A percentile compares a stretch with the other conserved stretches of the same genome.
Conservation (phyloP, 2,797 vertebrate genomes). For the Rhynchonycteris naso region DNA sequence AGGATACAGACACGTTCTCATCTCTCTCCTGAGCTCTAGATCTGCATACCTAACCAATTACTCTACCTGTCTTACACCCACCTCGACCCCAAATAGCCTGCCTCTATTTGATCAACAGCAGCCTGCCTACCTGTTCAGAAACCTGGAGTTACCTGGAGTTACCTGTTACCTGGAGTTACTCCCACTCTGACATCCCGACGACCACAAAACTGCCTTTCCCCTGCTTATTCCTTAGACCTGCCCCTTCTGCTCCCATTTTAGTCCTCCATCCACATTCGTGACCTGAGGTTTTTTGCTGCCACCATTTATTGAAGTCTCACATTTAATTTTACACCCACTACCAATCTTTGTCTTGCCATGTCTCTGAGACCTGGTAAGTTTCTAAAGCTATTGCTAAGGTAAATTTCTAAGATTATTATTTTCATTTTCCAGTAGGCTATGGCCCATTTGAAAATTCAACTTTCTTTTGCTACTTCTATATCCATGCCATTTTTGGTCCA, state of each 20-base stretch:
- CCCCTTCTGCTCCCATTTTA: background rate
- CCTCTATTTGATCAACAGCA: background rate
- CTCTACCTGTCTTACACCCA: background rate
- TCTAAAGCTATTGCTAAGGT: background rate
- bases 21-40: background rate
- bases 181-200: background rate
- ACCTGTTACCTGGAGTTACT: background rate
- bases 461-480: conserved; percentile 14
- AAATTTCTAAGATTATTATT: background rate
- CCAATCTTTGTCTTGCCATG: background rate
- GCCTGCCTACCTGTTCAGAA: background rate
- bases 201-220: background rate
- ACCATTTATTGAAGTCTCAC: background rate
- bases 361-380: background rate
- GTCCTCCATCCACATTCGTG: background rate
- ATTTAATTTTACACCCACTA: background rate
- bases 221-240: background rate
- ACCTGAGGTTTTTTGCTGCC: background rate
- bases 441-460: conserved; percentile 31
- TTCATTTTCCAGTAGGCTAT: background rate
- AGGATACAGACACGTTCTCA: background rate
- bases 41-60: background rate
- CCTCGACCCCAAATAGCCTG: background rate
- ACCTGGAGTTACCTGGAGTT: background rate
- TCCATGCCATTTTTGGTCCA: background rate